Evolutionary conservation across 2,113 vertebrate species (phyloP).

Genomic region (Raja brachyura): DNA sequence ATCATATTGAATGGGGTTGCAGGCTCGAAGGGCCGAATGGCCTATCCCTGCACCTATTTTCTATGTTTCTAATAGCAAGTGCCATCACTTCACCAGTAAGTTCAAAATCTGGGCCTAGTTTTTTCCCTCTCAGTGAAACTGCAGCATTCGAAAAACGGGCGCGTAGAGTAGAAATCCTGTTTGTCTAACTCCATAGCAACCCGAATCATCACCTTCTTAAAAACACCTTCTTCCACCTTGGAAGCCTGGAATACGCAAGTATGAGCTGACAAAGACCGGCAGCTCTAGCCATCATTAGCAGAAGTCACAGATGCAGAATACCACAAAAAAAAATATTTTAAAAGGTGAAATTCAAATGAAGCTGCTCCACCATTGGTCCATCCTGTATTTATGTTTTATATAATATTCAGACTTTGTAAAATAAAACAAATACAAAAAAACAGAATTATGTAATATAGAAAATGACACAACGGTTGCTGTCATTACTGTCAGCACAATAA

Average conservation of each 20-base stretch:
- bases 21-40: too few species aligned
- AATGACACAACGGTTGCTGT: background rate
- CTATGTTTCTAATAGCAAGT: too few species aligned
- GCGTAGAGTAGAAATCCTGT: background rate
- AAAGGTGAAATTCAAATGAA: conserved; percentile 9
- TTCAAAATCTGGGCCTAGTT: background rate
- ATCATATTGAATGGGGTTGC: too few species aligned
- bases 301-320: background rate
- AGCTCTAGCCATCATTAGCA: too few species aligned
- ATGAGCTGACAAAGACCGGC: too few species aligned
- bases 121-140: background rate
- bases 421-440: background rate
- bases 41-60: too few species aligned
- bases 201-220: background rate
- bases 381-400: background rate
- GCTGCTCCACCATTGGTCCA: background rate
- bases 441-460: conserved; percentile 11
- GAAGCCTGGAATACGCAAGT: too few species aligned
- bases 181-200: background rate
- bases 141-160: background rate
- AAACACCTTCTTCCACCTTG: too few species aligned
- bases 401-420: background rate
- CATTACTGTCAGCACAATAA: background rate
- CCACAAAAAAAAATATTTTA: background rate
- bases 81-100: too few species aligned